These are phyloP conservation scores for Propithecus coquereli DNA, from an alignment of 2,113 vertebrate species.

Conservation along the genomic window DNA sequence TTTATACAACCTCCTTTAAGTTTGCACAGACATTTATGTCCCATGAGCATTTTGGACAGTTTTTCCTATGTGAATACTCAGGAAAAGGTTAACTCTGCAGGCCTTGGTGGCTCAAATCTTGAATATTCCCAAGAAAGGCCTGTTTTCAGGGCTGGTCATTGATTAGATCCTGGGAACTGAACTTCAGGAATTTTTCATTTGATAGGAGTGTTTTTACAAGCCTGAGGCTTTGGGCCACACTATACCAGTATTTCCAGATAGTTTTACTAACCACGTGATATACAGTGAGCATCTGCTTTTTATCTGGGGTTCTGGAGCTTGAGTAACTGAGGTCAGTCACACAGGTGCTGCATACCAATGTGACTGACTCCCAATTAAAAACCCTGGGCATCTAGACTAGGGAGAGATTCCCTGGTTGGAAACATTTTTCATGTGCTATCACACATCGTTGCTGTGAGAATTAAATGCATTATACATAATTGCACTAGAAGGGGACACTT, in stretches of 20 bases:
- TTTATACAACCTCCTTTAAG: not conserved
- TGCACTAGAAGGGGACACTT: not conserved
- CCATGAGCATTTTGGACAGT: not conserved
- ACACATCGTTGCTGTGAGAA: not conserved
- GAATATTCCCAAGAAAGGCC: not conserved
- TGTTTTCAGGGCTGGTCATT: not conserved
- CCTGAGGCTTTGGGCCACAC: not conserved
- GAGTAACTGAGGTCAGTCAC: not conserved
- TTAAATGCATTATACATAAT: not conserved
- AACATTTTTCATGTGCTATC: not conserved
- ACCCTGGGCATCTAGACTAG: not conserved
- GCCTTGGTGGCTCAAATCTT: not conserved
- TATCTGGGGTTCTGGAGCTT: not conserved
- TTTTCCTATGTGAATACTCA: not conserved
- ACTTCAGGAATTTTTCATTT: not conserved
- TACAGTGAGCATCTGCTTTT: not conserved
- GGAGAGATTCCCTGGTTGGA: not conserved
- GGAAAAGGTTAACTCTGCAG: not conserved
- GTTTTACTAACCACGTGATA: not conserved
- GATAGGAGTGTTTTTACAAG: not conserved
- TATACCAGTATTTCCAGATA: not conserved
- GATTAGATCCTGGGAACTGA: not conserved
- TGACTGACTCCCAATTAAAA: not conserved
- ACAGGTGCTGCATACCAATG: rapidly evolving
- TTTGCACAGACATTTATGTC: not conserved